A percentile compares a stretch with the other conserved stretches of the same genome.
These are phyloP conservation scores for Coracopsis vasa DNA, from an alignment of 2,113 vertebrate genomes.

Conservation along the genomic window DNA sequence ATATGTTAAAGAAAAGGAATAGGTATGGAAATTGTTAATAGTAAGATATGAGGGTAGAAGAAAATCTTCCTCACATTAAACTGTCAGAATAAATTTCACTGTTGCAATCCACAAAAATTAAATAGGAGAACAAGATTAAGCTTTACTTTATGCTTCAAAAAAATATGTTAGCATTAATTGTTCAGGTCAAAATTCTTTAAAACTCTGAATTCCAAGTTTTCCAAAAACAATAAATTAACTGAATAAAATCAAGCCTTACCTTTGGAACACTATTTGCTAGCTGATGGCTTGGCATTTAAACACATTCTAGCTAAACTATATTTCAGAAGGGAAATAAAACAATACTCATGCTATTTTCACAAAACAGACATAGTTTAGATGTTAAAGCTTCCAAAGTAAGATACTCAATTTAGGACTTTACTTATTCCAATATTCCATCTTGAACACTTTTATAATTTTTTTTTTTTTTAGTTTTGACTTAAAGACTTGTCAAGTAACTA, in stretches of 20 bases:
- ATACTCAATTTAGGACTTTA: background rate
- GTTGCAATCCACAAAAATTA: background rate
- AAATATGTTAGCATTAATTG: background rate
- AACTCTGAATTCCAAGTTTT: background rate
- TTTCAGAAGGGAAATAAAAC: background rate
- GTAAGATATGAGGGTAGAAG: background rate
- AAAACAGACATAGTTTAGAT: background rate
- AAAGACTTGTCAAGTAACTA: background rate
- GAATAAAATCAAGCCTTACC: background rate
- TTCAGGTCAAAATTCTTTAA: background rate
- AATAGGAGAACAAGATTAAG: background rate
- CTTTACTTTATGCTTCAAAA: background rate
- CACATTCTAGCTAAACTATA: background rate
- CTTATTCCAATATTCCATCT: background rate
- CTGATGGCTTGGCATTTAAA: background rate
- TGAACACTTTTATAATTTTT: background rate
- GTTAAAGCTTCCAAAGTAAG: background rate
- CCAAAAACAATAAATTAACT: background rate
- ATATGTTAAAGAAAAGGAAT: background rate
- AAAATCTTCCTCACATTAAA: background rate
- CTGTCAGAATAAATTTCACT: background rate
- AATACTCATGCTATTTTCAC: background rate
- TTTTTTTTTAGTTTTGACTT: background rate
- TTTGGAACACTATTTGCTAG: background rate
- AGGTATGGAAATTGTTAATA: background rate